These are phyloP conservation scores for Chrysaora quinquecirrha DNA, from an alignment of 30 jellyfish, hydroid and myxozoan species.

Conservation along the genomic window DNA sequence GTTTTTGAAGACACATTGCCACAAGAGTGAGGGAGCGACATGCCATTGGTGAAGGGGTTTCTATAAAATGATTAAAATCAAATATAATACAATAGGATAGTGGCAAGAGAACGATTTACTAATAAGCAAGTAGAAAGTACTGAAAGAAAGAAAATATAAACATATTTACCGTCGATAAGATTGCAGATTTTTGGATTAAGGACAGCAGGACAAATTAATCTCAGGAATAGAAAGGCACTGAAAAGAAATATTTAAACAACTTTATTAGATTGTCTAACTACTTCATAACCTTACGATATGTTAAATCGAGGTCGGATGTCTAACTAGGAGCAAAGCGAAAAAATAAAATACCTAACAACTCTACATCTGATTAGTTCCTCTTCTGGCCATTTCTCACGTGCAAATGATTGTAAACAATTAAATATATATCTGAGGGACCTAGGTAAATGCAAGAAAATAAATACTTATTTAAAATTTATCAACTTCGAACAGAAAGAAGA, in stretches of 20 bases:
- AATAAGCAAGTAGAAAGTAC: too few species aligned
- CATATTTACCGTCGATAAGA: conserved; percentile 82
- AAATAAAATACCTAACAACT: conserved; percentile 81
- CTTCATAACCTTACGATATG: too few species aligned
- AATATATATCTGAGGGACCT: conserved; percentile 89
- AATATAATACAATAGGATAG: background rate
- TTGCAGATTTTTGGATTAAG: conserved; percentile 94
- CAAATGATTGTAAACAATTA: conserved; percentile 86
- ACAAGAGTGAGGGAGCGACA: conserved; percentile 90
- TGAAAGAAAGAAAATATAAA: background rate
- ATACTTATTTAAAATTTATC: too few species aligned
- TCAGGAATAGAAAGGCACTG: conserved; percentile 94
- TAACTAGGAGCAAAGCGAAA: background rate
- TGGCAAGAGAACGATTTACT: background rate
- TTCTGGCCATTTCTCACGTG: conserved; percentile 92
- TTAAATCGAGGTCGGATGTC: too few species aligned
- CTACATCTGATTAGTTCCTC: conserved; percentile 83
- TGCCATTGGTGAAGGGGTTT: conserved; percentile 94
- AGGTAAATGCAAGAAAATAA: too few species aligned
- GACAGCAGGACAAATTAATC: conserved; percentile 94
- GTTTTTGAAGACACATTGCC: conserved; percentile 97
- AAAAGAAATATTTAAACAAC: conserved; percentile 13
- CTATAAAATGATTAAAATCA: conserved; percentile 22
- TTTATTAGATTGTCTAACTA: background rate
- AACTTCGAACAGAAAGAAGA: too few species aligned